Evolutionary conservation across 1,140 invertebrate genomes (phyloP).

Genomic region (Conus ventricosus): DNA sequence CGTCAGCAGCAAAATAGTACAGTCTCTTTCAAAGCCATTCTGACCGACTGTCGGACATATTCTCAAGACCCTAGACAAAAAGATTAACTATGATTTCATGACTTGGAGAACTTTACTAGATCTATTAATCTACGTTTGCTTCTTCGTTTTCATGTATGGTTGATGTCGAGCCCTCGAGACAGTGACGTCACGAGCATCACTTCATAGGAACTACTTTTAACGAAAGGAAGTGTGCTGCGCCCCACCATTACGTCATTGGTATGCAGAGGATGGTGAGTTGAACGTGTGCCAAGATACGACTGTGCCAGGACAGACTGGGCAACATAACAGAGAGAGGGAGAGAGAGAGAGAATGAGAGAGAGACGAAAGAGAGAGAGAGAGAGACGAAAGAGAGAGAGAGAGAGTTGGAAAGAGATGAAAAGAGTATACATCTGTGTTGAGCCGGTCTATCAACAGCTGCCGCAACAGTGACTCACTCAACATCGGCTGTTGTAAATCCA

Average conservation of each 20-base stretch:
- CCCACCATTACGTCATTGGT: not conserved
- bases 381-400: too few relatives aligned
- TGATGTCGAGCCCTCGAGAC: not conserved
- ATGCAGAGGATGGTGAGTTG: not conserved
- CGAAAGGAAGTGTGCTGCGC: not conserved
- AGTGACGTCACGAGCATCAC: not conserved
- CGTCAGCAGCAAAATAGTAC: constrained; percentile 25
- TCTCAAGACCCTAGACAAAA: not conserved
- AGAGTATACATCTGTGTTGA: not conserved
- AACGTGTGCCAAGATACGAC: too few relatives aligned
- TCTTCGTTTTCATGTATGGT: not conserved
- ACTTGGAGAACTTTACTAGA: not conserved
- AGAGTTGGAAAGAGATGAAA: too few relatives aligned
- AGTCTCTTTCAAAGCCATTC: not conserved
- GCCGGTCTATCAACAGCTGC: not conserved
- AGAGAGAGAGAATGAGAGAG: too few relatives aligned
- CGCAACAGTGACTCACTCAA: not conserved
- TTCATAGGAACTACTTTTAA: not conserved
- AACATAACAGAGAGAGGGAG: too few relatives aligned
- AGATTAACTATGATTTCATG: too few relatives aligned
- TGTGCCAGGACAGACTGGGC: too few relatives aligned
- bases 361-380: not conserved
- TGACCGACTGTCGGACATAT: not conserved
- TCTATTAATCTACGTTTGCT: not conserved
- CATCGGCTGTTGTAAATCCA: not conserved